These are phyloP conservation scores for Chlorodrepanis virens DNA, from an alignment of 2,113 vertebrate genomes.

Conservation along the genomic window DNA sequence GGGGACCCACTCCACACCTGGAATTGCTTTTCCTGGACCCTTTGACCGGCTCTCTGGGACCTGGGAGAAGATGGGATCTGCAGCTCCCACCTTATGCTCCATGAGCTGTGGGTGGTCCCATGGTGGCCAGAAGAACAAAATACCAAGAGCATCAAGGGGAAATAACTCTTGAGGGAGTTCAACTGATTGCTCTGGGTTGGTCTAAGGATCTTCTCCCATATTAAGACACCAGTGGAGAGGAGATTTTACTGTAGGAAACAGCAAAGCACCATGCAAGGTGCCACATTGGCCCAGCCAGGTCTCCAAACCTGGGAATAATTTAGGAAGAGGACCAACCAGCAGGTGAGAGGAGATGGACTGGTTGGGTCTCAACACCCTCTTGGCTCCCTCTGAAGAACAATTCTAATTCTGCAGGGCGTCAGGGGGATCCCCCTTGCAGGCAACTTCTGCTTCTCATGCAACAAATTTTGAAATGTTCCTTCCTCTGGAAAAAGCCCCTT, in stretches of 20 bases:
- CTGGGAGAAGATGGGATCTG: not conserved
- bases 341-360: not conserved
- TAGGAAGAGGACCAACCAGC: not conserved
- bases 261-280: not conserved
- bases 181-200: rapidly evolving
- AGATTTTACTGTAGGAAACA: not conserved
- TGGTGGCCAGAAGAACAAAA: not conserved
- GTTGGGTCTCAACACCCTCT: not conserved
- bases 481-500: not conserved
- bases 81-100: not conserved
- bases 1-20: not conserved
- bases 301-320: not conserved
- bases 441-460: not conserved
- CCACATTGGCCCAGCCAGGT: not conserved
- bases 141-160: not conserved
- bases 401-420: not conserved
- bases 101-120: not conserved
- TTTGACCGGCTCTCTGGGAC: not conserved
- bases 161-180: not conserved
- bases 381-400: not conserved
- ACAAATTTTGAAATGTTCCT: not conserved
- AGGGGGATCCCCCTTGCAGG: not conserved
- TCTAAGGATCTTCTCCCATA: not conserved
- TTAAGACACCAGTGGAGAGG: rapidly evolving
- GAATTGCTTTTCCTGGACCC: not conserved